A percentile compares a stretch with the other conserved stretches of the same genome.
These are phyloP conservation scores for Eidolon helvum DNA, from an alignment of 2,113 vertebrate species.

Conservation along the genomic window DNA sequence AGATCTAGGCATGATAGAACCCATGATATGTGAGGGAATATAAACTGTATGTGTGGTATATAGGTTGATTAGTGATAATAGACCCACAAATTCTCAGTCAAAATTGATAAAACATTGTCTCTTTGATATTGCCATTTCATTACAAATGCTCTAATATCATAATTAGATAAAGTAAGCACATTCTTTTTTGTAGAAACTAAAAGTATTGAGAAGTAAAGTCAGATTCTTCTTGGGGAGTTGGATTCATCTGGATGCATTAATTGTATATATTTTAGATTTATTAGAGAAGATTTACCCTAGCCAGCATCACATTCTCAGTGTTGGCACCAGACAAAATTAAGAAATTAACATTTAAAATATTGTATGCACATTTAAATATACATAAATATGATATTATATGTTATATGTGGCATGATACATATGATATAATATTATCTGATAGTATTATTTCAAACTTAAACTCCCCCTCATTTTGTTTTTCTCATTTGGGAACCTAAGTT, in stretches of 20 bases:
- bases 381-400: not conserved
- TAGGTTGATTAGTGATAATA: constrained; percentile 1
- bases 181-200: not conserved
- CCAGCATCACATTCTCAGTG: not conserved
- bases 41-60: not conserved
- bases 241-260: not conserved
- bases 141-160: not conserved
- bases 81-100: not conserved
- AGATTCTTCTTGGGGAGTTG: not conserved
- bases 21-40: not conserved
- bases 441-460: not conserved
- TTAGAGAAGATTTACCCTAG: not conserved
- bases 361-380: not conserved
- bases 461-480: not conserved
- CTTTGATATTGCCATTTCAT: not conserved
- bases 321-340: not conserved
- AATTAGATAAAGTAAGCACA: constrained; percentile 24
- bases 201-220: not conserved
- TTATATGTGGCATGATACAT: not conserved
- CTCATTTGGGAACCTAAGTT: not conserved
- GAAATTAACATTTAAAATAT: not conserved
- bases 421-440: not conserved
- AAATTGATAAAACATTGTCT: constrained; percentile 8
- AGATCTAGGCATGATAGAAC: not conserved
- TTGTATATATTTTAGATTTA: constrained; percentile 7